phyloP scores from a whole-genome alignment of 1,140 invertebrate genomes.

The Saccostrea glomerata region DNA sequence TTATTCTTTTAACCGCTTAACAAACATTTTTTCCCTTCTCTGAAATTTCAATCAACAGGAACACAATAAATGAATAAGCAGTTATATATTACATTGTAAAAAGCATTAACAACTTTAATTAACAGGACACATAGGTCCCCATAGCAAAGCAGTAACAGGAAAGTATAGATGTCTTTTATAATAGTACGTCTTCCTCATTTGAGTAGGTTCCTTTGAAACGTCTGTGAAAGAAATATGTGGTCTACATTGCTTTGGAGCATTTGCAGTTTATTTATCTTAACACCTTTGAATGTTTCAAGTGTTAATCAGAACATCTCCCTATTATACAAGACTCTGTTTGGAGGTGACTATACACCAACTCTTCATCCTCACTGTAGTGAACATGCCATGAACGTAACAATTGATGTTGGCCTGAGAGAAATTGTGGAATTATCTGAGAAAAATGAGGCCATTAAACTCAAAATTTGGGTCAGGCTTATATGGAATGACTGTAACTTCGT shows the following conservation, averaged over 20 bases:
- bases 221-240: background rate
- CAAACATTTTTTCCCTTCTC: too few species aligned
- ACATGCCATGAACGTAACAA: background rate
- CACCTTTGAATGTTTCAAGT: background rate
- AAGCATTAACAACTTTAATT: too few species aligned
- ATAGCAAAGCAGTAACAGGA: too few species aligned
- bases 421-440: background rate
- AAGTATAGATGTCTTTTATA: too few species aligned
- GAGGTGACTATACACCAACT: too few species aligned
- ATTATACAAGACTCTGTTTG: background rate
- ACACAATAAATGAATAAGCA: too few species aligned
- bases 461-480: slow-evolving; percentile 20
- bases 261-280: background rate
- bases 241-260: background rate
- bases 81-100: too few species aligned
- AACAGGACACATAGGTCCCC: too few species aligned
- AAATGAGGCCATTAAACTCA: background rate
- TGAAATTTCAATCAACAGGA: too few species aligned
- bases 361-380: background rate
- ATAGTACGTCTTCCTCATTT: too few species aligned
- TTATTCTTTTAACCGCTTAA: too few species aligned
- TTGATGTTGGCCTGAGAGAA: background rate
- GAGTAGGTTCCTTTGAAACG: too few species aligned
- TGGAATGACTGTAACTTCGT: slow-evolving; percentile 67
- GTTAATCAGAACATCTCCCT: background rate